Evolutionary conservation across 2,888 invertebrate genomes (phyloP).

Genomic region (Torymus tubicola): DNA sequence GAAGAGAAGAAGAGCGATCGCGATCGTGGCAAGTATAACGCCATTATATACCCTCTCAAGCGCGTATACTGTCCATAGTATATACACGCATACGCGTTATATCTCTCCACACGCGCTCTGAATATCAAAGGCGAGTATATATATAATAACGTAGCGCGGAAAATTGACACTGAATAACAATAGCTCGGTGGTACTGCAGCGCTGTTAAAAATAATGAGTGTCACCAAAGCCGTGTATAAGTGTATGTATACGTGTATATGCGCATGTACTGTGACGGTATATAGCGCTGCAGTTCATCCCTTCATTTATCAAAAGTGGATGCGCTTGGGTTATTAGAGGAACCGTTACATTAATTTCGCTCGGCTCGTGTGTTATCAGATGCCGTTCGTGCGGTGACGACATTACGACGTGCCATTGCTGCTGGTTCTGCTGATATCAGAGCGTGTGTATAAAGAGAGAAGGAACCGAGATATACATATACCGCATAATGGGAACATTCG

Average conservation of each 20-base stretch:
- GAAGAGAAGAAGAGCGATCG: constrained; percentile 59
- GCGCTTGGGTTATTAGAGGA: constrained; percentile 58
- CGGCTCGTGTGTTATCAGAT: constrained; percentile 52
- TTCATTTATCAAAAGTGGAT: constrained; percentile 55
- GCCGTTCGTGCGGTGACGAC: constrained; percentile 55
- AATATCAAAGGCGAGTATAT: constrained; percentile 45
- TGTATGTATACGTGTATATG: neutral
- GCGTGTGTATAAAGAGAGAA: constrained; percentile 30
- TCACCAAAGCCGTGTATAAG: neutral
- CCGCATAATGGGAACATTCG: constrained; percentile 71
- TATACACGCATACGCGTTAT: neutral
- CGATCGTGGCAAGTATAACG: constrained; percentile 62
- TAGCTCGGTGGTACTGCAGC: neutral
- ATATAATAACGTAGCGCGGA: constrained; percentile 15
- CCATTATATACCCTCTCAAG: constrained; percentile 60
- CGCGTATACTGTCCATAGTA: neutral
- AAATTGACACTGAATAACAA: too few species aligned
- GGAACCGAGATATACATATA: constrained; percentile 23
- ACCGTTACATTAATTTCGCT: constrained; percentile 58
- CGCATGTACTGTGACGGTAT: neutral
- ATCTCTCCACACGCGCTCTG: constrained; percentile 8
- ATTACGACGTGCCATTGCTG: constrained; percentile 36
- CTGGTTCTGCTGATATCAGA: neutral
- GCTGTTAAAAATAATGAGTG: constrained; percentile 53
- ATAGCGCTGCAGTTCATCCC: neutral